phyloP scores from a whole-genome alignment of 2,888 invertebrate genomes.

The Andrena bucephala region DNA sequence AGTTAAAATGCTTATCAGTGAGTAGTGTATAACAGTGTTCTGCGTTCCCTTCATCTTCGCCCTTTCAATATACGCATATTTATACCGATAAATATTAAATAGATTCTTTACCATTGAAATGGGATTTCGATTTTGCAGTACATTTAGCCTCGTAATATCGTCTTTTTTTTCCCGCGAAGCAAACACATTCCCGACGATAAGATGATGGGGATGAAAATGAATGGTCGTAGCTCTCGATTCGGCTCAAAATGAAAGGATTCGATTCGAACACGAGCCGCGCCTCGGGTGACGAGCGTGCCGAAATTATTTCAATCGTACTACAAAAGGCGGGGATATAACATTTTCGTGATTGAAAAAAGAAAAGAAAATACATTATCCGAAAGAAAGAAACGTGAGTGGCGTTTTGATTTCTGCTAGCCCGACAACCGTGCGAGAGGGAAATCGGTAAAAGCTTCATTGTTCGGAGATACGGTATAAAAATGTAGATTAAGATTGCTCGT shows the following conservation, averaged over 20 bases:
- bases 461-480: conserved; percentile 38
- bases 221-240: background rate
- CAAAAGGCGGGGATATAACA: conserved; percentile 25
- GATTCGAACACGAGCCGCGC: background rate
- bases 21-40: conserved; percentile 56
- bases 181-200: conserved; percentile 29
- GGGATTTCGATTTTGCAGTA: conserved; percentile 42
- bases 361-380: conserved; percentile 7
- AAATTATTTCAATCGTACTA: conserved; percentile 34
- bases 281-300: background rate
- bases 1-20: conserved; percentile 58
- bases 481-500: conserved; percentile 81
- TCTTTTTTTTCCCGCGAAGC: background rate
- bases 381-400: conserved; percentile 28
- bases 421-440: conserved; percentile 34
- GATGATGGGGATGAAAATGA: conserved; percentile 6
- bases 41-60: conserved; percentile 23
- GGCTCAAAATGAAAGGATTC: background rate
- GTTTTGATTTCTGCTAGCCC: conserved; percentile 36
- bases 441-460: conserved; percentile 32
- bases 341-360: conserved; percentile 26
- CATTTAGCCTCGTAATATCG: conserved; percentile 39
- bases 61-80: conserved; percentile 40
- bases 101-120: conserved; percentile 36
- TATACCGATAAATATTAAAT: conserved; percentile 53